These are phyloP conservation scores for Dasypus novemcinctus DNA, from an alignment of 2,113 vertebrate genomes.

Conservation along the genomic window DNA sequence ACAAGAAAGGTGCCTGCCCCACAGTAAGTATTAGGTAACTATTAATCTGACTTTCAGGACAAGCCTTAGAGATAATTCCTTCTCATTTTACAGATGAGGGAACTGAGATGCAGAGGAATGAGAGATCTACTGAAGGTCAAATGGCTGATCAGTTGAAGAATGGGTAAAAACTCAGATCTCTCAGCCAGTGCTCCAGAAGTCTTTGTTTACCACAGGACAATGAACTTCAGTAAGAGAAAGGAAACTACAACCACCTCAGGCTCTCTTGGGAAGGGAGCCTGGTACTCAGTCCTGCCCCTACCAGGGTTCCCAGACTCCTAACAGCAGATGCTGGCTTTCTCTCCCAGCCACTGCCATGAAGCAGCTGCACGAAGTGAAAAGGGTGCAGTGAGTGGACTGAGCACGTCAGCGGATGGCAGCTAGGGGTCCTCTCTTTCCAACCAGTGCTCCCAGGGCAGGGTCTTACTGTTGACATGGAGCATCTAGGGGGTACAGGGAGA, in stretches of 20 bases:
- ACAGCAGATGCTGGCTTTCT: neutral
- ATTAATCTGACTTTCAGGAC: neutral
- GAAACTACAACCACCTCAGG: neutral
- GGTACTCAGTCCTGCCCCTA: neutral
- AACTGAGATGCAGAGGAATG: neutral
- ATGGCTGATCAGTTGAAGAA: neutral
- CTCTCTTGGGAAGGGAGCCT: neutral
- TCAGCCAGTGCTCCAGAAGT: neutral
- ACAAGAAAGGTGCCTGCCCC: neutral
- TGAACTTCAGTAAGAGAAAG: neutral
- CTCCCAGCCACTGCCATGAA: too few relatives aligned
- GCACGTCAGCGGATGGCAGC: neutral
- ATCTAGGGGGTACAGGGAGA: too few relatives aligned
- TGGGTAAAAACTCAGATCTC: neutral
- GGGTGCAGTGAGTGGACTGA: neutral
- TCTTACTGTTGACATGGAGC: neutral
- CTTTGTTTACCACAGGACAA: neutral
- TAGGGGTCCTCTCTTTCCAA: neutral
- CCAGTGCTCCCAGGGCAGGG: neutral
- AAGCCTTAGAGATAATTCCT: neutral
- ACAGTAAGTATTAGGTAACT: neutral
- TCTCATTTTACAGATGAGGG: neutral
- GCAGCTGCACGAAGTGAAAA: neutral
- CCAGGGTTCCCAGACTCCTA: neutral
- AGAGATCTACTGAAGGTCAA: neutral